Conservation (phyloP, 2,797 vertebrate genomes). For the Poecilia gillii region DNA sequence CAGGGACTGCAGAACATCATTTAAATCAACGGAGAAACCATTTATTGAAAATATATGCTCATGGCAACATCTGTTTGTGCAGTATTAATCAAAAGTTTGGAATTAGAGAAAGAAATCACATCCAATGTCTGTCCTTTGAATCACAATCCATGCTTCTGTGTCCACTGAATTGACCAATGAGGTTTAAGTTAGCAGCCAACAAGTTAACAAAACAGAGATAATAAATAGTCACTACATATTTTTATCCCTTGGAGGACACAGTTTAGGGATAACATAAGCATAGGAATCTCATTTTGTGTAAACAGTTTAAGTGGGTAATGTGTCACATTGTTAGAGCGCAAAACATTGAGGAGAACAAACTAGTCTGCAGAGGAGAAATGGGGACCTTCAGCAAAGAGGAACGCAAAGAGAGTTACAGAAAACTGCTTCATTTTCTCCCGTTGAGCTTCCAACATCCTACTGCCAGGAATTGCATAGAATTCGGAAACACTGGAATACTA, state of each 20-base stretch:
- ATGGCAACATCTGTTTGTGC: not conserved
- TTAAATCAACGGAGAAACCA: not conserved
- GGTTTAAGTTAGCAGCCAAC: not conserved
- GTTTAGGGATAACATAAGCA: not conserved
- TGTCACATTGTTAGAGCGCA: not conserved
- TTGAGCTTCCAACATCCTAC: not conserved
- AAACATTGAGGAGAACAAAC: not conserved
- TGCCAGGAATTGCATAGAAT: too few species aligned
- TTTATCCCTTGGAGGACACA: not conserved
- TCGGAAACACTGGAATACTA: not conserved
- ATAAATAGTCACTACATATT: not conserved
- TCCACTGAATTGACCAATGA: not conserved
- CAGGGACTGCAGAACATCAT: not conserved
- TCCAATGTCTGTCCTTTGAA: not conserved
- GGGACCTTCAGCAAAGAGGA: not conserved
- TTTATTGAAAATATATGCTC: not conserved
- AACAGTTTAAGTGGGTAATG: constrained; percentile 1
- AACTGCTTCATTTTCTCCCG: not conserved
- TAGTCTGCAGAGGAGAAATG: not conserved
- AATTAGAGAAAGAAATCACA: not conserved
- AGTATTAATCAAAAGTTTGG: not conserved
- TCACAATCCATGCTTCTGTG: not conserved
- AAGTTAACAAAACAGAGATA: not conserved
- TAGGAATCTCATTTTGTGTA: not conserved
- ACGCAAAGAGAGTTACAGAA: not conserved